Conservation (phyloP, 2,797 vertebrate genomes). For the Acrossocheilus wenchowensis region DNA sequence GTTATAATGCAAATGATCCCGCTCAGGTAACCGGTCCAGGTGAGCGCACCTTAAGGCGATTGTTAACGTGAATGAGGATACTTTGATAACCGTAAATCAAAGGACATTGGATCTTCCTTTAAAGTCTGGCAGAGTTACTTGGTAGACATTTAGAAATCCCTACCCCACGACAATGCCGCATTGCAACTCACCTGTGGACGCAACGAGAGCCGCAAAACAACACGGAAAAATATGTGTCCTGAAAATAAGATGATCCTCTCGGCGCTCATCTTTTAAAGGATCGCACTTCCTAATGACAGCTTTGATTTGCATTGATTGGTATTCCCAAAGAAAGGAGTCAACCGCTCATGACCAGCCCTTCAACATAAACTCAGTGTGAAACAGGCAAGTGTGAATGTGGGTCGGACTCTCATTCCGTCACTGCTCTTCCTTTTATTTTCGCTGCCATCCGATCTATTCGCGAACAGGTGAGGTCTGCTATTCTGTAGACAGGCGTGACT, state of each 20-base stretch:
- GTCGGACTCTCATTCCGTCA: conserved; percentile 24
- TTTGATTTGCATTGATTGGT: conserved; percentile 62
- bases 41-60: conserved; percentile 21
- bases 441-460: not conserved
- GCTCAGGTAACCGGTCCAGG: not conserved
- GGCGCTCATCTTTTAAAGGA: conserved; percentile 75
- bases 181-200: conserved; percentile 45
- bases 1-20: conserved; percentile 27
- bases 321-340: conserved; percentile 71
- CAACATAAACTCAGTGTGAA: conserved; percentile 32
- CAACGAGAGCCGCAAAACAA: conserved; percentile 13
- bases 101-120: not conserved
- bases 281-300: conserved; percentile 12
- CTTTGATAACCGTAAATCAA: not conserved
- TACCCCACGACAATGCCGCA: not conserved
- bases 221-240: conserved; percentile 2
- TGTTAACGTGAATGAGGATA: conserved; percentile 2
- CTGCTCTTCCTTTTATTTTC: not conserved
- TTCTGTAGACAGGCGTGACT: not conserved
- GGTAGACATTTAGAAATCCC: not conserved
- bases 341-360: conserved; percentile 65
- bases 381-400: conserved; percentile 13
- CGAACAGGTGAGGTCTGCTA: not conserved
- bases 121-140: not conserved
- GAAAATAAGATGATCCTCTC: conserved; percentile 36